Evolutionary conservation across 2,797 vertebrate genomes (phyloP).

Genomic region (Chiroxiphia lanceolata): DNA sequence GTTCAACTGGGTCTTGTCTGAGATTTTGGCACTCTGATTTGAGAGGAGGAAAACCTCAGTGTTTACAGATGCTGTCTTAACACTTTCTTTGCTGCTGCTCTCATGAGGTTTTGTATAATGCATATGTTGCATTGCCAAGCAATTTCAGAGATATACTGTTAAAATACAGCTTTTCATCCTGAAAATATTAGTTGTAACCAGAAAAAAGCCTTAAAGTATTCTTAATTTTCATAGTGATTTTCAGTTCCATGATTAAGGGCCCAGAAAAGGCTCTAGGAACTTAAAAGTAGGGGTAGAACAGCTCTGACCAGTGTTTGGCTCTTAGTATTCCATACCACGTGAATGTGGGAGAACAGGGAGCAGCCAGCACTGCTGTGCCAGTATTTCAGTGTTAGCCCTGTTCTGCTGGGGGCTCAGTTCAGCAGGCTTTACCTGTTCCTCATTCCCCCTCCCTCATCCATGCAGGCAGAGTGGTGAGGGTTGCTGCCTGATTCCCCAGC

Average conservation of each 20-base stretch:
- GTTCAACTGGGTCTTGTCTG: neutral
- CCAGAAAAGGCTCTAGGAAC: neutral
- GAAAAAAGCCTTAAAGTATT: neutral
- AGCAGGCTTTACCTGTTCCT: neutral
- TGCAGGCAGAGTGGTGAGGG: neutral
- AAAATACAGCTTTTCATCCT: neutral
- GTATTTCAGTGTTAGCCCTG: neutral
- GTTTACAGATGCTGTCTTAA: neutral
- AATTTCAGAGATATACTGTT: neutral
- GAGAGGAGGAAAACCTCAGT: neutral
- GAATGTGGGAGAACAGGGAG: neutral
- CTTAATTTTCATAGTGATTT: neutral
- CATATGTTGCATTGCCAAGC: neutral
- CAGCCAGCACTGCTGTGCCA: neutral
- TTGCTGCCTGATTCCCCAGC: neutral
- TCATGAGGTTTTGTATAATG: neutral
- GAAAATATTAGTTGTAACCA: neutral
- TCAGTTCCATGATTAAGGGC: neutral
- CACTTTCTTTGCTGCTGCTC: neutral
- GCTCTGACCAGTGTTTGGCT: neutral
- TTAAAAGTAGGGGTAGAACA: neutral
- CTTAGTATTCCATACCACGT: fast-evolving
- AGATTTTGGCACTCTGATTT: neutral
- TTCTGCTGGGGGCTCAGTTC: neutral
- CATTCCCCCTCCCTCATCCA: fast-evolving